phyloP scores from a whole-genome alignment of 2,113 vertebrate genomes.

The Brachyhypopomus occidentalis region DNA sequence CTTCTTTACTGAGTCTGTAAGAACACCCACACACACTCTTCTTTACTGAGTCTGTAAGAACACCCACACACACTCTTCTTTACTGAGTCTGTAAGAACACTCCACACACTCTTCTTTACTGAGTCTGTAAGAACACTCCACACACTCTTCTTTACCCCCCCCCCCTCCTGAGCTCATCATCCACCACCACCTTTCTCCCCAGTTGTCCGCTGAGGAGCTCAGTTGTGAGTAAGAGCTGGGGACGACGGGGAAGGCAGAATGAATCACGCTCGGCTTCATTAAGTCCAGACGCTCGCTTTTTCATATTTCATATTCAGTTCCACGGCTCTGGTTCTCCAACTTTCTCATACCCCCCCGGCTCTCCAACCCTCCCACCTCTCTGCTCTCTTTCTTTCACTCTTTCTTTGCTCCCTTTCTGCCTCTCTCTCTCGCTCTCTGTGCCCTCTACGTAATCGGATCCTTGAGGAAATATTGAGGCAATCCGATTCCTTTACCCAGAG shows the following conservation, averaged over 20 bases:
- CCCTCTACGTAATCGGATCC: slow-evolving; percentile 90
- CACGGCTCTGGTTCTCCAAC: slow-evolving; percentile 52
- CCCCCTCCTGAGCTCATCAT: neutral
- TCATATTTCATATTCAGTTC: slow-evolving; percentile 64
- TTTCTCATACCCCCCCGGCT: too few relatives aligned
- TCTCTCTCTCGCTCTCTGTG: slow-evolving; percentile 73
- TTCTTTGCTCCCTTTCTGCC: slow-evolving; percentile 44
- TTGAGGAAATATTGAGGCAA: slow-evolving; percentile 91
- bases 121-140: too few relatives aligned
- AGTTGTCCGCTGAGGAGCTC: slow-evolving; percentile 17
- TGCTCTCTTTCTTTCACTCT: too few relatives aligned
- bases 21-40: too few relatives aligned
- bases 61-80: too few relatives aligned
- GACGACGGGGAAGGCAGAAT: slow-evolving; percentile 61
- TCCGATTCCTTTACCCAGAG: slow-evolving; percentile 79
- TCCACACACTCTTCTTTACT: too few relatives aligned
- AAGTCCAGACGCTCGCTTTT: slow-evolving; percentile 75
- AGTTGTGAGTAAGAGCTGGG: neutral
- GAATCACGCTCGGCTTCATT: slow-evolving; percentile 68
- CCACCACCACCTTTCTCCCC: too few relatives aligned
- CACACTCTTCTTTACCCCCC: too few relatives aligned
- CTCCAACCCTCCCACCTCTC: too few relatives aligned
- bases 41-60: too few relatives aligned
- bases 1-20: too few relatives aligned
- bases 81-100: too few relatives aligned